Evolutionary conservation across 2,888 invertebrate genomes (phyloP).

Genomic region (Nebria salina): DNA sequence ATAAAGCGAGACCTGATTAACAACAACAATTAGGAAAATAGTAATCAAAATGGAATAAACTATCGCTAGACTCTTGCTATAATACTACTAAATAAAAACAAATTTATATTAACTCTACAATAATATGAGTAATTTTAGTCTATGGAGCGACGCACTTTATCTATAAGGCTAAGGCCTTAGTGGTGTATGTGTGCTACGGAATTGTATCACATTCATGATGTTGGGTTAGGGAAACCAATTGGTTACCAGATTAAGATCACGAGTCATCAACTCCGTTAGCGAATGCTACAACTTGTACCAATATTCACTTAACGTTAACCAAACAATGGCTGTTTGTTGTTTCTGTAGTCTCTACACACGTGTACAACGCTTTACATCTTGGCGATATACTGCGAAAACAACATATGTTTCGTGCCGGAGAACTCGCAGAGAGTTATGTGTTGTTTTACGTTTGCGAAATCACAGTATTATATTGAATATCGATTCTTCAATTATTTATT

Average conservation of each 20-base stretch:
- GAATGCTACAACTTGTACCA: not conserved
- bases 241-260: not conserved
- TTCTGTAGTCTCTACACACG: not conserved
- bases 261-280: not conserved
- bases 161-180: no score
- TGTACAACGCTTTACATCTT: not conserved
- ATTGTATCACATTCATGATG: not conserved
- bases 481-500: no score
- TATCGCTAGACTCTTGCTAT: no score
- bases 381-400: not conserved
- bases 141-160: no score
- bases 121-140: no score
- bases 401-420: not conserved
- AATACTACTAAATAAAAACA: no score
- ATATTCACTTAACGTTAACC: conserved; percentile 1
- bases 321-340: not conserved
- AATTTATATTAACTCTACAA: no score
- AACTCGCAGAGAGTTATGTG: not conserved
- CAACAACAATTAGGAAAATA: no score
- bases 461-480: no score
- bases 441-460: no score
- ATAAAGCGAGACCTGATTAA: no score
- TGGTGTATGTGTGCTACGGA: not conserved
- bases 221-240: not conserved
- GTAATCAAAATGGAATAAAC: no score